Conservation (phyloP, 2,797 vertebrate species). For the Mallotus villosus region DNA sequence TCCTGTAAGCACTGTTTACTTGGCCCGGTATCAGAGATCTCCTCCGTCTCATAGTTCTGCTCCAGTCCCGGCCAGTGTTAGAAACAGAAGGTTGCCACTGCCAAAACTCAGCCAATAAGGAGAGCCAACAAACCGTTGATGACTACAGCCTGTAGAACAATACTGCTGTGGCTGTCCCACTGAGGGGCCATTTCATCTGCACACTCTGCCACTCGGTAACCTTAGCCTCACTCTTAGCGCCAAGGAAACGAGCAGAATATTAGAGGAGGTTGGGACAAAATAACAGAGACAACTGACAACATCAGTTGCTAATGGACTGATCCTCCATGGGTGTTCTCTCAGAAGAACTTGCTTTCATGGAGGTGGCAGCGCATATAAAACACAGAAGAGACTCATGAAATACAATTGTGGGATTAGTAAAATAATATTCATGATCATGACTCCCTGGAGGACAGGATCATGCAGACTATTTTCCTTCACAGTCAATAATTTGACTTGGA, state of each 20-base stretch:
- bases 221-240: constrained; percentile 25
- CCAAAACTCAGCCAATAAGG: constrained; percentile 60
- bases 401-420: background rate
- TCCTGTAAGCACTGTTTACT: constrained; percentile 70
- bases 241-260: constrained; percentile 3
- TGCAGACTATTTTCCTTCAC: background rate
- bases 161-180: constrained; percentile 53
- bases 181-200: constrained; percentile 57
- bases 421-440: background rate
- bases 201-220: constrained; percentile 51
- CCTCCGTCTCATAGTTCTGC: constrained; percentile 57
- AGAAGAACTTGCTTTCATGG: background rate
- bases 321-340: background rate
- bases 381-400: background rate
- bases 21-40: constrained; percentile 73
- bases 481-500: background rate
- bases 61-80: constrained; percentile 53
- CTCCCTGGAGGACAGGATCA: background rate
- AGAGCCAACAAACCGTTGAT: constrained; percentile 43
- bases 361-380: background rate
- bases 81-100: constrained; percentile 55
- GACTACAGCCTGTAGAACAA: constrained; percentile 42
- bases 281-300: background rate
- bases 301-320: background rate
- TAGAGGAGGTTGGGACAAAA: background rate